Conservation (phyloP, 2,113 vertebrate species). For the Podarcis raffonei region DNA sequence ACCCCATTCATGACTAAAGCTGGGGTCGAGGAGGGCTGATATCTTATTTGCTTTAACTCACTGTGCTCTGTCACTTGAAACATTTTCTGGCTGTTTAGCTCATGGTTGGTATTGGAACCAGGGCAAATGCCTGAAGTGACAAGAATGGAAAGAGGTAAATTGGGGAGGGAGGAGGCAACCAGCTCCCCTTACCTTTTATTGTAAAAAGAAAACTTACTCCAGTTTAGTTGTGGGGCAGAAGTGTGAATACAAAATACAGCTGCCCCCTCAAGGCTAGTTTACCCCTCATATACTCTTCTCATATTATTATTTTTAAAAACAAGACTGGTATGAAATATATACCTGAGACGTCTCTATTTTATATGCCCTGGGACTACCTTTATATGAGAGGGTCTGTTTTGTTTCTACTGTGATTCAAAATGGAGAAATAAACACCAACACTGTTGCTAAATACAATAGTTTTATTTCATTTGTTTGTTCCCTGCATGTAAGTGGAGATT, state of each 20-base stretch:
- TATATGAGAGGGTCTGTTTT: neutral
- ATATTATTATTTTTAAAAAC: too few species aligned
- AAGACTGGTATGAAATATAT: neutral
- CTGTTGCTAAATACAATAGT: slow-evolving; percentile 11
- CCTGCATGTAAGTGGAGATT: slow-evolving; percentile 60
- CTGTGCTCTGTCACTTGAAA: neutral
- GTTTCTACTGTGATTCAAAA: accelerated
- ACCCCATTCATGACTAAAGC: neutral
- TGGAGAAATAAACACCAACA: neutral
- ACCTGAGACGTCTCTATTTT: neutral
- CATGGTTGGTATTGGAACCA: neutral
- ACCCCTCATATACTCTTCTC: neutral
- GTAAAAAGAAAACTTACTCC: neutral
- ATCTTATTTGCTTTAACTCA: neutral
- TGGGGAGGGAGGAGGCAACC: too few species aligned
- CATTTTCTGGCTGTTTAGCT: neutral
- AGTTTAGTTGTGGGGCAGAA: neutral
- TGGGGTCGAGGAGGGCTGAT: neutral
- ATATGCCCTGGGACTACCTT: neutral
- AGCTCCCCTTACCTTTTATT: neutral
- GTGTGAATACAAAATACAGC: neutral
- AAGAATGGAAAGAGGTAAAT: neutral
- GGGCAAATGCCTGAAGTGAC: neutral
- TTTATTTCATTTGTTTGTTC: slow-evolving; percentile 54
- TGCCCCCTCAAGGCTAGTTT: neutral